Base-by-base conservation (phyloP, 2,113 vertebrate genomes). In the Stercorarius parasiticus region DNA sequence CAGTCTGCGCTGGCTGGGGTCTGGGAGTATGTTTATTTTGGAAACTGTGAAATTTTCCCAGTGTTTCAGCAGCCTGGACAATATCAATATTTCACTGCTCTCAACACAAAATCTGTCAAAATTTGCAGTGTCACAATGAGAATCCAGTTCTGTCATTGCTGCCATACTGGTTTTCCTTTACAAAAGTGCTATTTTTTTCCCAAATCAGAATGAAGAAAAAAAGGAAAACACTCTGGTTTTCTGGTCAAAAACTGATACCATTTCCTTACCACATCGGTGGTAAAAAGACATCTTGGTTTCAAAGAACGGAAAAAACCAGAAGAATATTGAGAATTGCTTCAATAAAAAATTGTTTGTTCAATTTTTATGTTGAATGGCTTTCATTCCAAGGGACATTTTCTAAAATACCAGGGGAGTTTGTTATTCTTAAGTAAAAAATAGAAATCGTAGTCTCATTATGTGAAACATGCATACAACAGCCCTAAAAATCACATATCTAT, bases 381-480 rank as follows among this genome's bases (percentile, higher is more conserved):
- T 62, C 1, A 2, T 85, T 82, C 43, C 61, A 42, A 21, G 12
- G 4, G 4, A 27, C 2, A 36, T 27, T 73, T 80, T 56, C 16
- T 11, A 25, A 55, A 49, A 27, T 42, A 13, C 5, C 0, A 0
- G 8, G 6, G 5, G 0, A 0, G 1, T 11, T 49, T 81, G 18
- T 15, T 4, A 1, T 18, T 61, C 30, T 66, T 45, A 45, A 53
- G 9, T 49, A 58, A 95, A 49, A 73, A 50, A 32, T 5, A 20
- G 2, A 90, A 76, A 59, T 70, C 7, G 26, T 45, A 50, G 9
- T 53, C 18, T 71, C 11, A 18, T 56, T 71, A 34, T 18, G 4
- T 30, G 47, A 86, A 58, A 91, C n/a, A 58, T 81, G 1, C 19
- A n/a, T 13, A 69, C 76, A 72, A 15, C 22, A 61, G 2, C 12